Evolutionary conservation across 2,113 vertebrate genomes (phyloP).

Genomic region (Cisticola juncidis): DNA sequence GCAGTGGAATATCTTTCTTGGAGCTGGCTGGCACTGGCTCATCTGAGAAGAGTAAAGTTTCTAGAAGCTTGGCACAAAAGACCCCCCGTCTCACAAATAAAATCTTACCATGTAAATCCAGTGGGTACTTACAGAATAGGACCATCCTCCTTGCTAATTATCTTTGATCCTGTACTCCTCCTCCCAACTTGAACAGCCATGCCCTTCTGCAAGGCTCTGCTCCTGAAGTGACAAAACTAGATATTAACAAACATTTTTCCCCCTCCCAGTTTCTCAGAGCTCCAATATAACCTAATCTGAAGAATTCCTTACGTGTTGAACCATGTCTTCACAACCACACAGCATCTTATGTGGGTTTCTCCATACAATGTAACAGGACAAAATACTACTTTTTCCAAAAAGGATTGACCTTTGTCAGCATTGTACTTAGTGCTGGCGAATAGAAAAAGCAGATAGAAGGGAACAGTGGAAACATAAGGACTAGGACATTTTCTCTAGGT

Average conservation of each 20-base stretch:
- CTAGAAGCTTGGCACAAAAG: background rate
- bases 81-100: background rate
- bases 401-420: background rate
- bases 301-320: background rate
- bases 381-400: background rate
- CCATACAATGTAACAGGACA: background rate
- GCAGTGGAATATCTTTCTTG: fast-evolving
- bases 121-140: background rate
- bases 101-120: background rate
- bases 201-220: background rate
- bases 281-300: background rate
- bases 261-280: background rate
- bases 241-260: background rate
- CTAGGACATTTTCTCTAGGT: background rate
- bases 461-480: background rate
- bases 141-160: background rate
- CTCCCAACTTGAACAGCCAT: background rate
- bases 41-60: background rate
- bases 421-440: background rate
- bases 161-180: background rate
- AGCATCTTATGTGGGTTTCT: background rate
- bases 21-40: background rate
- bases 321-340: background rate
- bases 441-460: background rate
- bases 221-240: background rate